phyloP scores from a whole-genome alignment of 2,797 vertebrate species.

The Brachymystax lenok region DNA sequence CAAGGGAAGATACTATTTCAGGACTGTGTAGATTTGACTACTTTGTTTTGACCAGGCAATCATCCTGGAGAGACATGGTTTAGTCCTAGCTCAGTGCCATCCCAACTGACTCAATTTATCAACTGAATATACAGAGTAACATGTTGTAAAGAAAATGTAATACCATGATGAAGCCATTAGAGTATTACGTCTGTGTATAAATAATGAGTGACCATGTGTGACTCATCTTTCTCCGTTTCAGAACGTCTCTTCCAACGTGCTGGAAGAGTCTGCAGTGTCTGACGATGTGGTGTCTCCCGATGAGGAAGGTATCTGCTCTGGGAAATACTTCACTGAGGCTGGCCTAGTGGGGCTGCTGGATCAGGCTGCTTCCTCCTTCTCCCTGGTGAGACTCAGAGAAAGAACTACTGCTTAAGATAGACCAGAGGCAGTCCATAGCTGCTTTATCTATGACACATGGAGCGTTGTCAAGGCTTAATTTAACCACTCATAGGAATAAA shows the following conservation, averaged over 20 bases:
- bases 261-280: constrained; percentile 98
- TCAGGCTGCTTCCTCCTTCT: constrained; percentile 95
- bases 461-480: too few relatives aligned
- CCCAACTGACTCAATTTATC: neutral
- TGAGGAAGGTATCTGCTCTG: constrained; percentile 98
- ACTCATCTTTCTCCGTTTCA: constrained; percentile 40
- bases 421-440: too few relatives aligned
- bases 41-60: neutral
- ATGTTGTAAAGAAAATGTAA: too few relatives aligned
- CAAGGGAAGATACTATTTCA: too few relatives aligned
- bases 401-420: neutral
- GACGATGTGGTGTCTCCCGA: constrained; percentile 98
- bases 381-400: constrained; percentile 80
- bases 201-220: too few relatives aligned
- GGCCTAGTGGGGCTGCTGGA: constrained; percentile 96
- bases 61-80: neutral
- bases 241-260: constrained; percentile 98
- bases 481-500: too few relatives aligned
- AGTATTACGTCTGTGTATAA: neutral
- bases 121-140: too few relatives aligned
- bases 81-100: neutral
- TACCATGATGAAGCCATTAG: neutral
- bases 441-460: too few relatives aligned
- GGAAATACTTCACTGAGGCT: constrained; percentile 97
- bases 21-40: neutral